Base-by-base conservation (phyloP, 2,888 invertebrate genomes). In the Pseudolycoriella hygida region DNA sequence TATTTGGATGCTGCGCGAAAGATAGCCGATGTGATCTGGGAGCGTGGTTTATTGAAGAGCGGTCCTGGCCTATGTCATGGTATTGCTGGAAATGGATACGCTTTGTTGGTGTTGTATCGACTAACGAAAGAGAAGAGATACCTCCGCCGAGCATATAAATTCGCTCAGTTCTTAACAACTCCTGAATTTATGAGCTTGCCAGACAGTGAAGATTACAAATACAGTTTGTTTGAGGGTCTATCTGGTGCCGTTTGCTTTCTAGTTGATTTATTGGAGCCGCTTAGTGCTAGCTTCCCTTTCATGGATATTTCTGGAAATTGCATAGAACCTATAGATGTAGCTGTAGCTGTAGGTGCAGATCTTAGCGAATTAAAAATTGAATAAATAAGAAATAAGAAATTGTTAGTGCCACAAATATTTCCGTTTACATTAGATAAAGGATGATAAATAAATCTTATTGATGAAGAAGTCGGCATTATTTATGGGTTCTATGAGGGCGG, bases 31-130 rank as follows among this genome's bases (percentile, higher is more conserved):
- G 60, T 86, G 17, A 76, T 87, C 2, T 92, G 92, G 92, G 63
- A 70, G 17, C 80, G 77, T 57, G 92, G 92, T 0, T 67, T 92
- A 25, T 67, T 92, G 31, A 75, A 72, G 50, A 92, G 92, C 62
- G 90, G 92, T 0, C 88, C 89, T 8, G 87, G 89, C 0, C 77
- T 92, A 48, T 92, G 90, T 57, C 90, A 93, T 56, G 92, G 92
- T 1, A 71, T 88, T 1, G 80, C 82, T 15, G 88, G 88, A 31
- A 86, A 77, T 61, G 87, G 78, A n/a, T 87, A 87, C 61, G 81
- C 78, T 0, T 85, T 87, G 54, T 63, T 89, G 39, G 62, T 87
- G 1, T 64, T 89, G 8, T 77, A 83, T 57, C 71, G 86, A 50
- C 63, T 89, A 44, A 86, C 87, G 11, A 69, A 72, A 8, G 76